These are phyloP conservation scores for Theristicus caerulescens DNA, from an alignment of 2,113 vertebrate genomes.

Conservation along the genomic window DNA sequence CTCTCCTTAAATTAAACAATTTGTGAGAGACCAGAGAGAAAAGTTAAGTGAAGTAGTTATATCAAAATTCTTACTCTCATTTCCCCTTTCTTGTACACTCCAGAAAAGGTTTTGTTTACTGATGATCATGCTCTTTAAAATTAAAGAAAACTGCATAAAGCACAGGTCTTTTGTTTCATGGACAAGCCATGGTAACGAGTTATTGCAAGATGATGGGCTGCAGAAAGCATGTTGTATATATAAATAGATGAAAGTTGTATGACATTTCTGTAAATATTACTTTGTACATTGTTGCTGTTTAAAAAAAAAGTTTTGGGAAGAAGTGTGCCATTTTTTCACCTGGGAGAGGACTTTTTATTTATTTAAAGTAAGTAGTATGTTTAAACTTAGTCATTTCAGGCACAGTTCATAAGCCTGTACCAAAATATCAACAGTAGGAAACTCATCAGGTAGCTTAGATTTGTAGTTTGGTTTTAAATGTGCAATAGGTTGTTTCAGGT, in stretches of 20 bases:
- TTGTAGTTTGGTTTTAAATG: not conserved
- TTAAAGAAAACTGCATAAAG: not conserved
- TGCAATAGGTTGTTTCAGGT: not conserved
- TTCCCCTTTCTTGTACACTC: not conserved
- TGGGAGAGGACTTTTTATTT: not conserved
- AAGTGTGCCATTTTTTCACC: not conserved
- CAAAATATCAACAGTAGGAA: not conserved
- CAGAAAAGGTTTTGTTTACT: not conserved
- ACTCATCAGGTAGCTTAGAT: not conserved
- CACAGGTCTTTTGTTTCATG: not conserved
- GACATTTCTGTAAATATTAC: not conserved
- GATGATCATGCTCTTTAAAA: not conserved
- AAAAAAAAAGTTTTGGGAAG: not conserved
- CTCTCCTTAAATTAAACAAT: not conserved
- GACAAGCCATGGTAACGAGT: fast-evolving
- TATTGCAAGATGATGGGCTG: not conserved
- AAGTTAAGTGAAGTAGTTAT: not conserved
- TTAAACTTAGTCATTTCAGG: not conserved
- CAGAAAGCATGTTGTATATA: not conserved
- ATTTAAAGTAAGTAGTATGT: not conserved
- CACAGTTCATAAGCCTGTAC: not conserved
- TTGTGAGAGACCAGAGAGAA: not conserved
- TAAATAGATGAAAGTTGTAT: not conserved
- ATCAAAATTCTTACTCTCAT: not conserved
- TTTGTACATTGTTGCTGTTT: not conserved